phyloP scores from a whole-genome alignment of 2,888 invertebrate genomes.

The Brachyptera risi region DNA sequence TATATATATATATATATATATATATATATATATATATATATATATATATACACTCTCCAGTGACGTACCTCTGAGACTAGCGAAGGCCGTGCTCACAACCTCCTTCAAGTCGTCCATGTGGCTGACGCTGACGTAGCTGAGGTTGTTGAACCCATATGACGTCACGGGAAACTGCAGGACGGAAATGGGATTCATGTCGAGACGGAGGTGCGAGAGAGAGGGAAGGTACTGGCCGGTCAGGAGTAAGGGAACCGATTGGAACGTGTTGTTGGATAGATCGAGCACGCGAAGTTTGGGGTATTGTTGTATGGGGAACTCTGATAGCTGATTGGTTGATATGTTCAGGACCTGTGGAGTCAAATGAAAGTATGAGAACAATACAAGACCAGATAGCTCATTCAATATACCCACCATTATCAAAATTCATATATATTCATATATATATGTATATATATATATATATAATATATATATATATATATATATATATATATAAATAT shows the following conservation, averaged over 20 bases:
- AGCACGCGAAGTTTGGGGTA: slow-evolving; percentile 48
- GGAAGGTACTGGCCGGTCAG: slow-evolving; percentile 42
- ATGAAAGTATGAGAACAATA: too few species aligned
- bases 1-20: too few species aligned
- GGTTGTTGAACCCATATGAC: neutral
- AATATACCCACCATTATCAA: too few species aligned
- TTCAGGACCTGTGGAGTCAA: slow-evolving; percentile 46
- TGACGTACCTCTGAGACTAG: too few species aligned
- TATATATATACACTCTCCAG: too few species aligned
- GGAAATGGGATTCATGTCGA: slow-evolving; percentile 53
- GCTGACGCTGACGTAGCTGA: slow-evolving; percentile 10
- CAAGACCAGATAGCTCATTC: too few species aligned
- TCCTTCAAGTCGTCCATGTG: slow-evolving; percentile 41
- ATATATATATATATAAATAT: too few species aligned
- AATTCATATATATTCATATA: too few species aligned
- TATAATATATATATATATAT: too few species aligned
- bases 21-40: too few species aligned
- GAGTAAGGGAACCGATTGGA: slow-evolving; percentile 48
- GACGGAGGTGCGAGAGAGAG: slow-evolving; percentile 48
- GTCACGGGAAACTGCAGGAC: slow-evolving; percentile 48
- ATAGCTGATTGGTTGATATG: slow-evolving; percentile 42
- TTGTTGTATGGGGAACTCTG: slow-evolving; percentile 46
- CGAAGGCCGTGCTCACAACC: neutral
- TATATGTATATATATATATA: too few species aligned
- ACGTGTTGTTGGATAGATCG: slow-evolving; percentile 52